Evolutionary conservation across 2,113 vertebrate species (phyloP).

Genomic region (Dinomys branickii): DNA sequence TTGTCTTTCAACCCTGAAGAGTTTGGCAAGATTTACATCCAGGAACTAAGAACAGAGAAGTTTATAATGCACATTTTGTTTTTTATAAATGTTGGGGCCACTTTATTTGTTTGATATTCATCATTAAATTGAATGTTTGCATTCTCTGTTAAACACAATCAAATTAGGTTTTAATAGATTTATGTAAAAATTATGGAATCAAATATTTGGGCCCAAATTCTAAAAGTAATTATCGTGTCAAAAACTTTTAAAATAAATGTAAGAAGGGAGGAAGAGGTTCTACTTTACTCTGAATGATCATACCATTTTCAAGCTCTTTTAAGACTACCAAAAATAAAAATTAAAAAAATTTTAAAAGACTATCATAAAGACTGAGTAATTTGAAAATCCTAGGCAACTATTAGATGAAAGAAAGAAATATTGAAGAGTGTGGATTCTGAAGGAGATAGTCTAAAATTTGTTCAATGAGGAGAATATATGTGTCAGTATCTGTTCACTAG

Average conservation of each 20-base stretch:
- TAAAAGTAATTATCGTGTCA: slow-evolving; percentile 31
- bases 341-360: background rate
- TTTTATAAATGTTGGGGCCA: slow-evolving; percentile 14
- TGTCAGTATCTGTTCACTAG: background rate
- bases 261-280: background rate
- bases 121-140: slow-evolving; percentile 15
- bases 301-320: slow-evolving; percentile 5
- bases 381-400: background rate
- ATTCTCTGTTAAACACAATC: background rate
- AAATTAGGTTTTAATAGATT: slow-evolving; percentile 26
- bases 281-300: slow-evolving; percentile 16
- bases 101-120: slow-evolving; percentile 24
- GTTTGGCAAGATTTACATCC: slow-evolving; percentile 30
- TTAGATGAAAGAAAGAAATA: background rate
- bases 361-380: background rate
- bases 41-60: slow-evolving; percentile 47
- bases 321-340: background rate
- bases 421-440: background rate
- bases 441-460: background rate
- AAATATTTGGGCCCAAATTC: slow-evolving; percentile 20
- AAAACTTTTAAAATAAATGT: background rate
- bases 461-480: background rate
- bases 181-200: background rate
- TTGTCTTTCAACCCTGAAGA: slow-evolving; percentile 21
- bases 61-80: slow-evolving; percentile 39